Percentiles rank a stretch among this genome's conserved stretches.
phyloP scores from a whole-genome alignment of 2,888 invertebrate genomes.

The Cheilosia impressa region DNA sequence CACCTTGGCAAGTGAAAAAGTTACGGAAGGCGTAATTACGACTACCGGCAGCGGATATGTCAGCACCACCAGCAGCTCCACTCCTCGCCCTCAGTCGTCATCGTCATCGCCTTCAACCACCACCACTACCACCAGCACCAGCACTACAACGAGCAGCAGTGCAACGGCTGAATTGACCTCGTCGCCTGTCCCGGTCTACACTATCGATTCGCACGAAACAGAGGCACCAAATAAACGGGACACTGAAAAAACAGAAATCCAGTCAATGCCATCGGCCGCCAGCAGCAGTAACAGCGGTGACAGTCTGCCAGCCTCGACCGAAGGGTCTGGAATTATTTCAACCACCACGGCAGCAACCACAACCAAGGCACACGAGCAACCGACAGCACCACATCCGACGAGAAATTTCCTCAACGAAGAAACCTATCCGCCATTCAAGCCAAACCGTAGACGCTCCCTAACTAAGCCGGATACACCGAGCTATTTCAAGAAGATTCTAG shows the following conservation, averaged over 20 bases:
- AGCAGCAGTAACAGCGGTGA: slow-evolving; percentile 43
- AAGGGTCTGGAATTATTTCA: slow-evolving; percentile 42
- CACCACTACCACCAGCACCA: neutral
- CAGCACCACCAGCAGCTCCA: slow-evolving; percentile 18
- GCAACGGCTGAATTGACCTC: slow-evolving; percentile 38
- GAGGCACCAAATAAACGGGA: slow-evolving; percentile 44
- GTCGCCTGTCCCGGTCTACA: slow-evolving; percentile 39
- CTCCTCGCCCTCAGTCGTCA: slow-evolving; percentile 3
- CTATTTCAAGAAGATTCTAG: slow-evolving; percentile 83
- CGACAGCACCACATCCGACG: slow-evolving; percentile 77
- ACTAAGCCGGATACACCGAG: slow-evolving; percentile 83
- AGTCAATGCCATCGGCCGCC: slow-evolving; percentile 51
- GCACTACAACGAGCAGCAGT: neutral
- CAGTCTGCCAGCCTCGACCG: slow-evolving; percentile 51
- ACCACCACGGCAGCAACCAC: slow-evolving; percentile 72
- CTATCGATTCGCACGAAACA: slow-evolving; percentile 46
- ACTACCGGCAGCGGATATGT: slow-evolving; percentile 53
- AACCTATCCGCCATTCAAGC: slow-evolving; percentile 82
- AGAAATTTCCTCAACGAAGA: slow-evolving; percentile 83
- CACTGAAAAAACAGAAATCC: slow-evolving; percentile 62
- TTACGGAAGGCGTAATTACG: slow-evolving; percentile 58
- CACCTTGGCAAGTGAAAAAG: slow-evolving; percentile 57
- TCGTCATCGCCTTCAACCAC: slow-evolving; percentile 17
- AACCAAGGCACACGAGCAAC: slow-evolving; percentile 47
- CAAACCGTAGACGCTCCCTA: slow-evolving; percentile 83